phyloP scores from a whole-genome alignment of 2,113 vertebrate genomes.

The Orientallactaga bullata region DNA sequence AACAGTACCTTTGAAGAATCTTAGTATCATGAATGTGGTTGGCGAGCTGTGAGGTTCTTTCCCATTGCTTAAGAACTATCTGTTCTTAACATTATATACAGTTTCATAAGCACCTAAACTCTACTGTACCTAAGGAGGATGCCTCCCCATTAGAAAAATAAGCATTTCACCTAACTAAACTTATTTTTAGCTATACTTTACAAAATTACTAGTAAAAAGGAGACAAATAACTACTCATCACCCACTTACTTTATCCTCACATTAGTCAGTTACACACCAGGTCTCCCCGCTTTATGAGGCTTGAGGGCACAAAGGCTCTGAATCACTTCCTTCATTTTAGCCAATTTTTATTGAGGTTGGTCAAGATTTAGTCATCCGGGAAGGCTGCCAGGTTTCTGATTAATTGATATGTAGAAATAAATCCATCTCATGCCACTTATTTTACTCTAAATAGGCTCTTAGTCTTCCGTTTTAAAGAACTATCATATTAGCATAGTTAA shows the following conservation, averaged over 20 bases:
- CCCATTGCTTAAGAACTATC: neutral
- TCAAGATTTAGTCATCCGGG: neutral
- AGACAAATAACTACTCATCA: neutral
- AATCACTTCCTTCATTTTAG: neutral
- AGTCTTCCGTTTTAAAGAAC: neutral
- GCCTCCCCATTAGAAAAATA: constrained; percentile 1
- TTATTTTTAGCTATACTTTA: neutral
- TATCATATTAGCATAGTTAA: neutral
- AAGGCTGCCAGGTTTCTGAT: neutral
- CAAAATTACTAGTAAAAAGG: constrained; percentile 23
- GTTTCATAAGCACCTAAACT: neutral
- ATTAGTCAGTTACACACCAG: neutral
- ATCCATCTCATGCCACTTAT: constrained; percentile 1
- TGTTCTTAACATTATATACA: neutral
- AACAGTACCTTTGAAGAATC: neutral
- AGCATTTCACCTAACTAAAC: neutral
- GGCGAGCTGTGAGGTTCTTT: neutral
- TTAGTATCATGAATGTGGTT: neutral
- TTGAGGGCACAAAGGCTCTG: neutral
- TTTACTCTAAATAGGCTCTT: constrained; percentile 3
- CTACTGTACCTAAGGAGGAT: neutral
- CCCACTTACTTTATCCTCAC: neutral
- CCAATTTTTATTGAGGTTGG: neutral
- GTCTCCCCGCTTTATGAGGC: neutral
- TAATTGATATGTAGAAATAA: neutral